A percentile compares a stretch with the other conserved stretches of the same genome.
Evolutionary conservation across 2,113 vertebrate genomes (phyloP).

Genomic region (Datnioides undecimradiatus): DNA sequence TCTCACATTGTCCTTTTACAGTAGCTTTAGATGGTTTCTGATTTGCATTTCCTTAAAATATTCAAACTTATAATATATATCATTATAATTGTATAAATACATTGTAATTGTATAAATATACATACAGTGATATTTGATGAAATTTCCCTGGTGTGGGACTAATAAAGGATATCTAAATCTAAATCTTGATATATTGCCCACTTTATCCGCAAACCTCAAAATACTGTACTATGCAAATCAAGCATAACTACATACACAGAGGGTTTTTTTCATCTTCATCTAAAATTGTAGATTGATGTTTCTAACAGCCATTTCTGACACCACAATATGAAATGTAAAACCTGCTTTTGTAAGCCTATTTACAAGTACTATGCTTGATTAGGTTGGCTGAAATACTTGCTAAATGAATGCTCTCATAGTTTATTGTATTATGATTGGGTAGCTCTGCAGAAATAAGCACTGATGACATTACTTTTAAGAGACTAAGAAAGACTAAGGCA

Average conservation of each 20-base stretch:
- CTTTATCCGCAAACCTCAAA: background rate
- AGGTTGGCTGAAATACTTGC: too few species aligned
- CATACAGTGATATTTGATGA: too few species aligned
- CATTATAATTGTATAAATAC: too few species aligned
- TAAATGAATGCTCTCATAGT: background rate
- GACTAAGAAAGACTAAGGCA: background rate
- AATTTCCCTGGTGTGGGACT: too few species aligned
- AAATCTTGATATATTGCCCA: too few species aligned
- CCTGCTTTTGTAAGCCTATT: background rate
- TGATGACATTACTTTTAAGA: background rate
- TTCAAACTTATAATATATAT: too few species aligned
- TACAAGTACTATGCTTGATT: background rate
- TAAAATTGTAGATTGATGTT: background rate
- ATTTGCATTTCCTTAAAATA: too few species aligned
- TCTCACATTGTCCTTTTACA: too few species aligned
- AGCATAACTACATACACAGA: background rate
- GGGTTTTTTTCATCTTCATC: background rate
- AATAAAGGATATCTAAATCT: too few species aligned
- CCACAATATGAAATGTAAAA: background rate
- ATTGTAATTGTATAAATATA: too few species aligned
- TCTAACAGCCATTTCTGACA: background rate
- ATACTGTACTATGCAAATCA: background rate
- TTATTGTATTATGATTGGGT: background rate
- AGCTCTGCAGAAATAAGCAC: background rate
- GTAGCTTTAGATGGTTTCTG: too few species aligned